A percentile compares a stretch with the other conserved stretches of the same genome.
These are phyloP conservation scores for Dolichomitus sp. DNA, from an alignment of 2,888 invertebrate genomes.

Conservation along the genomic window DNA sequence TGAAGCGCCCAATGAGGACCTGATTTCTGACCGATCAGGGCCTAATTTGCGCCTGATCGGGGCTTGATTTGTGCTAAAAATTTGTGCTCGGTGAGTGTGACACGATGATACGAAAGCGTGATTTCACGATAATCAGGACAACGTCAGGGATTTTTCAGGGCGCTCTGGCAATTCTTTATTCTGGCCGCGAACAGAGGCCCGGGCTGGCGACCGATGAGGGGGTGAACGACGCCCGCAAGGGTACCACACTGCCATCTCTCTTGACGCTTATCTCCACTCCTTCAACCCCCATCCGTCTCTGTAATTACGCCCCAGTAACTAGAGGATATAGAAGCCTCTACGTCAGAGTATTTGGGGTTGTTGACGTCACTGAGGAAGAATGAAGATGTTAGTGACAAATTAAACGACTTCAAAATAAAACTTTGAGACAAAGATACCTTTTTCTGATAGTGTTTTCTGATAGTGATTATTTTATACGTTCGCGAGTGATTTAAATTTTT, in stretches of 20 bases:
- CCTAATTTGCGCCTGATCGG: too few species aligned
- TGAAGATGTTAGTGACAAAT: too few species aligned
- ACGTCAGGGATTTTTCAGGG: constrained; percentile 5
- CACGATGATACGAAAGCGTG: constrained; percentile 7
- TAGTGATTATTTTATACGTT: too few species aligned
- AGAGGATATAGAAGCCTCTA: constrained; percentile 17
- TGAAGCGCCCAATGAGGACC: too few species aligned
- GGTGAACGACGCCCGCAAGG: constrained; percentile 12
- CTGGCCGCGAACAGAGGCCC: neutral
- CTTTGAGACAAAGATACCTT: too few species aligned
- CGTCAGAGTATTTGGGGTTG: constrained; percentile 38
- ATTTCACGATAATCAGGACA: constrained; percentile 43
- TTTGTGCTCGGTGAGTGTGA: too few species aligned
- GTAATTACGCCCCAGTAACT: constrained; percentile 55
- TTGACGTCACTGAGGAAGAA: constrained; percentile 30
- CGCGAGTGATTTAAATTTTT: too few species aligned
- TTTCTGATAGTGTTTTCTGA: too few species aligned
- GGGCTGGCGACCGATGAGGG: constrained; percentile 1
- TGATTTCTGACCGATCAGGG: too few species aligned
- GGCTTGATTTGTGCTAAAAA: too few species aligned
- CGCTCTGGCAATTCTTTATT: constrained; percentile 25
- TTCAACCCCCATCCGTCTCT: constrained; percentile 42
- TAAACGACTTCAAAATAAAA: too few species aligned
- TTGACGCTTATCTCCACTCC: constrained; percentile 37
- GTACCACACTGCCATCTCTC: constrained; percentile 7